Evolutionary conservation across 1,140 invertebrate species (phyloP), one percentile per base, ranked within the genome.

Genomic region (Archivesica marissinica): DNA sequence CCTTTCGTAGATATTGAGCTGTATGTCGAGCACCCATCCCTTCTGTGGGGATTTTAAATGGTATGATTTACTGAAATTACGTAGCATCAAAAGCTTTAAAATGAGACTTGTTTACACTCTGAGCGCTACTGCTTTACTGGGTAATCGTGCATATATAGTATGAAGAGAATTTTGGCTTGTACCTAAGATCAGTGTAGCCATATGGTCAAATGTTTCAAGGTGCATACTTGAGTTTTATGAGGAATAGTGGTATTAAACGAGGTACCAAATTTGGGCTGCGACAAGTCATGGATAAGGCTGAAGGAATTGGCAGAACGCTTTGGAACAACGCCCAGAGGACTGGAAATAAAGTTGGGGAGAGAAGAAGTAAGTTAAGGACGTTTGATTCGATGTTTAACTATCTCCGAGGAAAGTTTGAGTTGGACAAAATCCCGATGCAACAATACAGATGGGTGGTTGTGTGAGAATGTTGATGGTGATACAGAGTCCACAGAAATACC

Each of bases 121-220:
- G n/a, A n/a, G n/a, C n/a, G n/a, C n/a, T n/a, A n/a, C n/a, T n/a
- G n/a, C n/a, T n/a, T n/a, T n/a, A n/a, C n/a, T n/a, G n/a, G n/a
- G n/a, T n/a, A n/a, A n/a, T n/a, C n/a, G n/a, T n/a, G n/a, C n/a
- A n/a, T n/a, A n/a, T n/a, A n/a, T n/a, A n/a, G n/a, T n/a, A n/a
- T n/a, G n/a, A n/a, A n/a, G n/a, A n/a, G n/a, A n/a, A n/a, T 59
- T 25, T 35, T 3, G 0, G 3, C 79, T 66, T 0, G 7, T 20
- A 13, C 39, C 41, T 0, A 17, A 15, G 4, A 81, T 23, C 0
- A 81, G 50, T 0, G 23, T 4, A 15, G 66, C 23, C 2, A 68
- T 64, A 70, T 52, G 4, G 15, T 80, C 78, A 52, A 80, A 50
- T 11, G 59, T 68, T 80, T 68, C 78, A 66, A 54, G 3, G 9